These are phyloP conservation scores for Mythimna ferrago DNA, from an alignment of 2,888 invertebrate species.

Conservation along the genomic window DNA sequence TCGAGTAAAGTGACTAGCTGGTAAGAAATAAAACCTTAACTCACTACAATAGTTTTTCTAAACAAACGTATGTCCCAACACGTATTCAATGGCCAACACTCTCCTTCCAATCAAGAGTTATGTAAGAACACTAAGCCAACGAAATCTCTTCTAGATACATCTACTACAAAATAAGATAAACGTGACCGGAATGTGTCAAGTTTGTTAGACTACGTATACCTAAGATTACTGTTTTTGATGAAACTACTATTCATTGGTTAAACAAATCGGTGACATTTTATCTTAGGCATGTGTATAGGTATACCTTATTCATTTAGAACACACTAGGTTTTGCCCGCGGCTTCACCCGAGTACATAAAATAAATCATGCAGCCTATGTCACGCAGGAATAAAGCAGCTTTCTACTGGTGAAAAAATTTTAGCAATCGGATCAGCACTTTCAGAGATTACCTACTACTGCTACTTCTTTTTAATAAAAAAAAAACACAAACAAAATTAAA, in stretches of 20 bases:
- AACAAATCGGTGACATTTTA: not conserved
- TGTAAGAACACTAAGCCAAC: constrained; percentile 32
- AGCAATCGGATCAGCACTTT: too few relatives aligned
- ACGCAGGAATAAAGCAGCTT: too few relatives aligned
- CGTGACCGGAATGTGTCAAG: constrained; percentile 59
- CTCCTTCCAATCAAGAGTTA: constrained; percentile 44
- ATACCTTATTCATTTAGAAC: too few relatives aligned
- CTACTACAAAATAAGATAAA: constrained; percentile 40
- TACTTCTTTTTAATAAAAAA: too few relatives aligned
- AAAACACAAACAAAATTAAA: too few relatives aligned
- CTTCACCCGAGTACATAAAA: too few relatives aligned
- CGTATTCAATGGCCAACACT: constrained; percentile 43
- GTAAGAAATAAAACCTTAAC: not conserved
- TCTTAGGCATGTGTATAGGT: too few relatives aligned
- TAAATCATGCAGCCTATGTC: too few relatives aligned
- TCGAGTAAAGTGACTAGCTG: too few relatives aligned
- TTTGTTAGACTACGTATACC: constrained; percentile 11
- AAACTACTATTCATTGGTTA: not conserved
- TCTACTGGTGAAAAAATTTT: too few relatives aligned
- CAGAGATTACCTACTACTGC: too few relatives aligned
- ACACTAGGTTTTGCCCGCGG: too few relatives aligned
- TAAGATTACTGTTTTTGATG: not conserved
- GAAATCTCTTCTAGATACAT: constrained; percentile 44
- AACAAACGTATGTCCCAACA: constrained; percentile 5
- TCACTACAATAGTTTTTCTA: not conserved